Conservation (phyloP, 2,797 vertebrate genomes). For the Florisuga fusca region DNA sequence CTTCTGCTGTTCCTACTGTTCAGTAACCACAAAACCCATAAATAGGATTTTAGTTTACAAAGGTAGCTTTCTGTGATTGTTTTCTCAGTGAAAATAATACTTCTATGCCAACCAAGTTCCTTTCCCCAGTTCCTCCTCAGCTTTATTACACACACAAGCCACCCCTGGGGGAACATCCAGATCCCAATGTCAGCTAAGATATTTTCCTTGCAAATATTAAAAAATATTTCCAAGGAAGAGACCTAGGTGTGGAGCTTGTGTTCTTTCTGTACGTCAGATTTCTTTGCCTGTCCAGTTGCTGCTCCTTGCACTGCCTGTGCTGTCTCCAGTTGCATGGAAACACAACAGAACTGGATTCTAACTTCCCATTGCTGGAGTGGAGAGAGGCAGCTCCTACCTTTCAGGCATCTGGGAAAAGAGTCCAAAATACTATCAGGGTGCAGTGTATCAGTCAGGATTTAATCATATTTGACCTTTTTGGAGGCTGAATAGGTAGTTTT, state of each 20-base stretch:
- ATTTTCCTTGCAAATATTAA: neutral
- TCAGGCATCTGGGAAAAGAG: neutral
- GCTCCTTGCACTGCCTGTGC: accelerated
- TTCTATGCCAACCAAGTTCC: neutral
- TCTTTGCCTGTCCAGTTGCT: neutral
- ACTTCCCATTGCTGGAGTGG: neutral
- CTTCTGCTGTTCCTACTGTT: neutral
- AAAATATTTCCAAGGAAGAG: neutral
- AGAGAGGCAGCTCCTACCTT: neutral
- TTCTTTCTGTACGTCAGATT: neutral
- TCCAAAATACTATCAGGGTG: neutral
- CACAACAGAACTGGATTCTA: neutral
- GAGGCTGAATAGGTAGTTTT: neutral
- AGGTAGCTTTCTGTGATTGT: neutral
- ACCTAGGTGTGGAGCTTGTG: neutral
- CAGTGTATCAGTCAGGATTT: neutral
- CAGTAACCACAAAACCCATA: neutral
- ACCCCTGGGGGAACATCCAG: accelerated
- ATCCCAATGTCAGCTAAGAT: neutral
- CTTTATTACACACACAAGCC: neutral
- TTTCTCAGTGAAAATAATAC: neutral
- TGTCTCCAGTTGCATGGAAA: accelerated
- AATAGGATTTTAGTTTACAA: neutral
- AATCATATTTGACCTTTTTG: neutral
- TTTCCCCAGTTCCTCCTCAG: neutral